phyloP scores from a whole-genome alignment of 2,797 vertebrate genomes.

The Phataginus tetradactyla region DNA sequence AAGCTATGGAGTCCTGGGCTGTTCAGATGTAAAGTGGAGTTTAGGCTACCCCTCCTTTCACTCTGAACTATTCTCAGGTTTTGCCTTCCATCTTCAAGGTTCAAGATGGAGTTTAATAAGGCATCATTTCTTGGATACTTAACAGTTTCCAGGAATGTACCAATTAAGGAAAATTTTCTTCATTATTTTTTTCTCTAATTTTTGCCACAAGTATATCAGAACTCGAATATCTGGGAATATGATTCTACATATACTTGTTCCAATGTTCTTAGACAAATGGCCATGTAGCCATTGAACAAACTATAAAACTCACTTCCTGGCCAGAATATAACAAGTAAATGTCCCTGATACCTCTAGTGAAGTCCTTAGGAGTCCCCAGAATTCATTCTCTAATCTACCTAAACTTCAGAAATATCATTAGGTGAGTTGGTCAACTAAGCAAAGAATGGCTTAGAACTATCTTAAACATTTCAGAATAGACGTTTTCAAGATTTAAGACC shows the following conservation, averaged over 20 bases:
- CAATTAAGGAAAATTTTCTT: background rate
- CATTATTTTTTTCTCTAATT: background rate
- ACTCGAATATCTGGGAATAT: background rate
- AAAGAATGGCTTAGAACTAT: conserved; percentile 38
- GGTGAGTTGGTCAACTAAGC: conserved; percentile 43
- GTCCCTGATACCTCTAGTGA: background rate
- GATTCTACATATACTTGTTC: background rate
- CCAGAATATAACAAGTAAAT: background rate
- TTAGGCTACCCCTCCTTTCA: background rate
- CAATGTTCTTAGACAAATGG: background rate
- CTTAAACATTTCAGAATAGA: conserved; percentile 50
- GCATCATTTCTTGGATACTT: background rate
- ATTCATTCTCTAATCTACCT: conserved; percentile 52
- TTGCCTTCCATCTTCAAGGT: background rate
- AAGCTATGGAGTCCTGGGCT: background rate
- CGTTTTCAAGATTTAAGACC: conserved; percentile 17
- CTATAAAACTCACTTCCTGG: background rate
- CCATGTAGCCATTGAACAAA: background rate
- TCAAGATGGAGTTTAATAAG: background rate
- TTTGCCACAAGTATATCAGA: background rate
- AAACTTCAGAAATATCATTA: conserved; percentile 64
- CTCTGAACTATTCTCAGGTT: background rate
- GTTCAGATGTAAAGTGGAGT: background rate
- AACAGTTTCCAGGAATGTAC: background rate
- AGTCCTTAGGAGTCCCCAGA: background rate